phyloP scores from a whole-genome alignment of 2,888 invertebrate species.

The Drosophila putrida region DNA sequence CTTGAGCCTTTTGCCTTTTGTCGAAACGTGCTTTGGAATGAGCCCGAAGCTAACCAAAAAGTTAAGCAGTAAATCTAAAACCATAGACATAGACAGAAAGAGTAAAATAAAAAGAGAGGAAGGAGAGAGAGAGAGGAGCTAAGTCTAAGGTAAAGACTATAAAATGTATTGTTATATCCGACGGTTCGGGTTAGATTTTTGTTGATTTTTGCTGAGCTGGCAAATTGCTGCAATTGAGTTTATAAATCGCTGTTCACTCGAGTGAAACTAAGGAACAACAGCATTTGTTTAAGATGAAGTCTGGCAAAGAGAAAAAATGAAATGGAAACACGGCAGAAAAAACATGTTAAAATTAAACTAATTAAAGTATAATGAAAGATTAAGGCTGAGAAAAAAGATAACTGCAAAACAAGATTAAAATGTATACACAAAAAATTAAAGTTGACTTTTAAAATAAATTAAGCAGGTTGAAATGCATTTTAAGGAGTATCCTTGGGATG shows the following conservation, averaged over 20 bases:
- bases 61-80: slow-evolving; percentile 76
- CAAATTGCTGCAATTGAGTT: slow-evolving; percentile 56
- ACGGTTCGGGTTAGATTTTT: slow-evolving; percentile 28
- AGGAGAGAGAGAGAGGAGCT: not conserved
- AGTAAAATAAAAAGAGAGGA: not conserved
- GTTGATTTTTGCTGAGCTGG: slow-evolving; percentile 47
- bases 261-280: slow-evolving; percentile 20
- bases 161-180: slow-evolving; percentile 30
- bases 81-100: slow-evolving; percentile 38
- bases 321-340: not conserved
- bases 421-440: no score
- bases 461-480: no score
- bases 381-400: no score
- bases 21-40: slow-evolving; percentile 50
- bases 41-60: slow-evolving; percentile 60
- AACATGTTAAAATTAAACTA: slow-evolving; percentile 7
- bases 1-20: slow-evolving; percentile 66
- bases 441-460: no score
- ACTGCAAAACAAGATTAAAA: no score
- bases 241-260: slow-evolving; percentile 50
- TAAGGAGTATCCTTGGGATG: no score
- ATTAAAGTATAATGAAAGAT: not conserved
- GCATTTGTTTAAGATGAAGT: slow-evolving; percentile 29
- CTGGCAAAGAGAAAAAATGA: slow-evolving; percentile 1
- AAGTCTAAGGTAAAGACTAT: slow-evolving; percentile 27